A percentile compares a stretch with the other conserved stretches of the same genome.
Evolutionary conservation across 92 coral and sea anemone species (phyloP).

Genomic region (Heliopora coerulea): DNA sequence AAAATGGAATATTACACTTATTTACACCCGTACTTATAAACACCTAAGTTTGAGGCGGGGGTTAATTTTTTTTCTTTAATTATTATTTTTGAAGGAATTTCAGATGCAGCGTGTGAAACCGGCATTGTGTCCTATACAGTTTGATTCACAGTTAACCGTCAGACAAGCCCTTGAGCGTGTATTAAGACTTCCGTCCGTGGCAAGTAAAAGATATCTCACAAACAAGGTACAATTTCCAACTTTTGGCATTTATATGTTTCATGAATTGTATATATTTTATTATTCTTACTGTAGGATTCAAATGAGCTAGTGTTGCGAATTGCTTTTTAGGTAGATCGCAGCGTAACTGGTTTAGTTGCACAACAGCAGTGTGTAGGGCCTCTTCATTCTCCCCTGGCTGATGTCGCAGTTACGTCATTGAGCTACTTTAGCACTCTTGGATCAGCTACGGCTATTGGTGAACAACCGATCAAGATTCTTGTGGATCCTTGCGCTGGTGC

Average conservation of each 20-base stretch:
- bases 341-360: constrained; percentile 96
- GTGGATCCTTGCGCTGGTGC: constrained; percentile 86
- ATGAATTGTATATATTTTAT: background rate
- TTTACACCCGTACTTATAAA: no score
- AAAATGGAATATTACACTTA: no score
- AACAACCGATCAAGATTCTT: constrained; percentile 92
- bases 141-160: constrained; percentile 62
- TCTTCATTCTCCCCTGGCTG: constrained; percentile 91
- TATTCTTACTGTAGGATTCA: background rate
- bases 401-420: constrained; percentile 90
- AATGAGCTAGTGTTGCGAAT: background rate
- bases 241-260: background rate
- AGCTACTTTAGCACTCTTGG: constrained; percentile 77
- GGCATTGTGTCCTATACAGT: constrained; percentile 47
- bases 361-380: constrained; percentile 99
- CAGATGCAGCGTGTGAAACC: constrained; percentile 62
- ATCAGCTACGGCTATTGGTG: constrained; percentile 96
- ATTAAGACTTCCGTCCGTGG: constrained; percentile 92
- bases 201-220: constrained; percentile 95
- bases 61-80: background rate
- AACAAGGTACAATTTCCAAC: constrained; percentile 63
- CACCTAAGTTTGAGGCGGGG: no score
- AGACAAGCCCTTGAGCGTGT: constrained; percentile 82
- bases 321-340: constrained; percentile 79
- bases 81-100: no score